Evolutionary conservation across 2,888 invertebrate genomes (phyloP).

Genomic region (Erannis defoliaria): DNA sequence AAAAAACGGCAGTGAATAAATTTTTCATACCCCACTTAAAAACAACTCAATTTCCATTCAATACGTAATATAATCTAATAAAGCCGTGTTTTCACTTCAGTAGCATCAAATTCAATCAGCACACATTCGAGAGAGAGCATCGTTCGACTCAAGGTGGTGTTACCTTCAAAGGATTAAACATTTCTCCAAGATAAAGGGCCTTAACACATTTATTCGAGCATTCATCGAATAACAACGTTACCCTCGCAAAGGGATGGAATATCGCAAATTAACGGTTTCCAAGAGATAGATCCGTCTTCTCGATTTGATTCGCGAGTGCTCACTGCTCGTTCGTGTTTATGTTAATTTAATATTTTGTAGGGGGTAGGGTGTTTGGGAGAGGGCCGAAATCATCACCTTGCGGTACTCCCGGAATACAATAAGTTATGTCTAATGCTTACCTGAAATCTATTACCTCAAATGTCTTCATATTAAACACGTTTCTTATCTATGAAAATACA

Average conservation of each 20-base stretch:
- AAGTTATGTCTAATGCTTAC: constrained; percentile 28
- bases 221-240: constrained; percentile 63
- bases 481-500: neutral
- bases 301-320: constrained; percentile 73
- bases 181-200: constrained; percentile 56
- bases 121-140: constrained; percentile 43
- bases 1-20: neutral
- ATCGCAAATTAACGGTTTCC: constrained; percentile 78
- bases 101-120: constrained; percentile 44
- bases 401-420: constrained; percentile 35
- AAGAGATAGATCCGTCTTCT: constrained; percentile 75
- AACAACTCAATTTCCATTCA: constrained; percentile 13
- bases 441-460: constrained; percentile 28
- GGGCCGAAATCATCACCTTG: constrained; percentile 41
- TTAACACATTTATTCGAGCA: constrained; percentile 70
- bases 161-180: constrained; percentile 48
- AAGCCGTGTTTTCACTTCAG: constrained; percentile 42
- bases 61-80: constrained; percentile 31
- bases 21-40: neutral
- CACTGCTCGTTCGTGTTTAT: constrained; percentile 70
- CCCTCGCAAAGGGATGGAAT: constrained; percentile 44
- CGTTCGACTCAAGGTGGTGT: constrained; percentile 36
- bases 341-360: constrained; percentile 79
- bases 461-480: constrained; percentile 8
- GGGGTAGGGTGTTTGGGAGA: constrained; percentile 43